Evolutionary conservation across 1,140 invertebrate species (phyloP), one percentile per base, ranked within the genome.

Genomic region (Temnothorax longispinosus): DNA sequence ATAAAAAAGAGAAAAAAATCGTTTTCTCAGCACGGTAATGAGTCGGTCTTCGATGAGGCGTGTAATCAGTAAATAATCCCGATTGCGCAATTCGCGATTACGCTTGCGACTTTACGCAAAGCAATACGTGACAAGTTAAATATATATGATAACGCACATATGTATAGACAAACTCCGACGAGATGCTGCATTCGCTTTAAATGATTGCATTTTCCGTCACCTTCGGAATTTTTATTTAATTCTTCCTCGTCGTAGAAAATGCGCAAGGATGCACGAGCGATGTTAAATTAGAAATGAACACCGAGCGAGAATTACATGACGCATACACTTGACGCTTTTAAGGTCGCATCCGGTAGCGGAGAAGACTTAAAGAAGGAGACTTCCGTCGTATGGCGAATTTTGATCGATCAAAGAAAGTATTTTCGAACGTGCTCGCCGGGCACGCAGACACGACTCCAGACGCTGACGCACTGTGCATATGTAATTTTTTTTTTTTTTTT

Each of bases 401-500:
- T 47, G 62, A 88, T 86, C 54, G 54, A 44, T 58, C 54, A 72
- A 87, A 64, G 56, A 87, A 86, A 88, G 75, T 88, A 88, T 89
- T 89, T 88, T 82, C 74, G 52, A 78, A 27, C 58, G 72, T 38
- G 38, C 27, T 47, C 69, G 60, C 44, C 41, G n/a, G 47, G 6
- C 69, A 18, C 35, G 13, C 35, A 77, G 62, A 52, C 87, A 27
- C 65, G 47, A 69, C 41, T 81, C 32, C 77, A 88, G 87, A 89
- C 69, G 65, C 56, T 90, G 85, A 84, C 87, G 88, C 88, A 90
- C 54, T 72, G 44, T 13, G 87, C 87, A 90, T 82, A 84, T 60
- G 69, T 89, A 77, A 90, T 84, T 84, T 74, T n/a, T 54, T 50
- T 50, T 27, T 18, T 54, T 4, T 50, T 27, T 35, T 69, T 27